These are phyloP conservation scores for Dipodomys spectabilis DNA, from an alignment of 2,113 vertebrate genomes.

Conservation along the genomic window DNA sequence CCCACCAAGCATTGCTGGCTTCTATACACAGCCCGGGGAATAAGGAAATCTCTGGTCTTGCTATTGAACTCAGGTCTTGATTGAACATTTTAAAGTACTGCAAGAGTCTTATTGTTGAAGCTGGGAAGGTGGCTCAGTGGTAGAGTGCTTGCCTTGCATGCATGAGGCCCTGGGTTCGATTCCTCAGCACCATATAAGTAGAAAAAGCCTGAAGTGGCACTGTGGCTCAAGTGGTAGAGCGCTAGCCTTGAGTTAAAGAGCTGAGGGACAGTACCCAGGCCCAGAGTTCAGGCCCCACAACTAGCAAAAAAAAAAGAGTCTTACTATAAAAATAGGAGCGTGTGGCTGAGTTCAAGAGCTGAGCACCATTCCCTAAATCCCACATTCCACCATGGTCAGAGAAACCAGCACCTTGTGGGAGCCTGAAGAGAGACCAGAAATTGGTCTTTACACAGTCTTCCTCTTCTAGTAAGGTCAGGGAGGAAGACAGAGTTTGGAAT, in stretches of 20 bases:
- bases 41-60: background rate
- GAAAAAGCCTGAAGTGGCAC: no score
- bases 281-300: no score
- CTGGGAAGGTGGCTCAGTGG: no score
- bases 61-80: background rate
- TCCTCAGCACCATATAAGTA: no score
- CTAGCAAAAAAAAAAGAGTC: background rate
- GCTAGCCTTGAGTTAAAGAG: no score
- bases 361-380: background rate
- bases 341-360: constrained; percentile 33
- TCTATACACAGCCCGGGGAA: background rate
- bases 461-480: constrained; percentile 2
- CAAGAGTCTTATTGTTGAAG: no score
- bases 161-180: no score
- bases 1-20: no score
- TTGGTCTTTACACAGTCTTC: constrained; percentile 27
- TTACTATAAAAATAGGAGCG: constrained; percentile 44
- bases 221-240: no score
- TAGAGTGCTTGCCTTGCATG: no score
- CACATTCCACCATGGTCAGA: background rate
- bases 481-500: constrained; percentile 1
- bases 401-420: background rate
- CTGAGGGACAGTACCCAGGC: no score
- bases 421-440: background rate
- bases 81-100: background rate